Percentiles rank a stretch among this genome's conserved stretches.
Evolutionary conservation across 1,140 invertebrate genomes (phyloP).

Genomic region (Caenorhabditis inopinata): DNA sequence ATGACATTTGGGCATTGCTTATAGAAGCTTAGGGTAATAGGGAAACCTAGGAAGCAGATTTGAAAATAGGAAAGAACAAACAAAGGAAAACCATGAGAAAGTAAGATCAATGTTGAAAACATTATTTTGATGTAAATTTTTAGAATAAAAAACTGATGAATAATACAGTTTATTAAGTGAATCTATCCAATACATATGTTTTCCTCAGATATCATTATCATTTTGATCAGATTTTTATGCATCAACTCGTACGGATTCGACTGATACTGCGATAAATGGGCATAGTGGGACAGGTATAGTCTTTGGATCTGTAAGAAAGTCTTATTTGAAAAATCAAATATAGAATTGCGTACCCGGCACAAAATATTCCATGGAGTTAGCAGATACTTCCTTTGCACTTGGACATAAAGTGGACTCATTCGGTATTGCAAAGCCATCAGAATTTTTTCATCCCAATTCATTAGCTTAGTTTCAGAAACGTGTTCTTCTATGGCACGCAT

Average conservation of each 20-base stretch:
- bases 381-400: background rate
- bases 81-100: no score
- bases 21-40: background rate
- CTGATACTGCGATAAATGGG: background rate
- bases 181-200: background rate
- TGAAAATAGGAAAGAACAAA: no score
- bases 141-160: no score
- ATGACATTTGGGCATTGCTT: background rate
- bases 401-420: background rate
- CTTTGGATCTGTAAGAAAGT: background rate
- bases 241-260: background rate
- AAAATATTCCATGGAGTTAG: background rate
- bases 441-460: slow-evolving; percentile 15
- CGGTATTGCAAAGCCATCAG: background rate
- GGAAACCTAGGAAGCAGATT: no score
- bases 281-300: background rate
- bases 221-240: background rate
- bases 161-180: no score
- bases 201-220: background rate
- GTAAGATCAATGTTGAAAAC: no score
- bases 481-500: background rate
- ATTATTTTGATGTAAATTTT: no score
- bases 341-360: background rate
- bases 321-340: no score
- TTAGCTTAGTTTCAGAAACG: background rate